Evolutionary conservation across 2,113 vertebrate genomes (phyloP), one percentile per base, ranked within the genome.

Genomic region (Lycocorax pyrrhopterus): DNA sequence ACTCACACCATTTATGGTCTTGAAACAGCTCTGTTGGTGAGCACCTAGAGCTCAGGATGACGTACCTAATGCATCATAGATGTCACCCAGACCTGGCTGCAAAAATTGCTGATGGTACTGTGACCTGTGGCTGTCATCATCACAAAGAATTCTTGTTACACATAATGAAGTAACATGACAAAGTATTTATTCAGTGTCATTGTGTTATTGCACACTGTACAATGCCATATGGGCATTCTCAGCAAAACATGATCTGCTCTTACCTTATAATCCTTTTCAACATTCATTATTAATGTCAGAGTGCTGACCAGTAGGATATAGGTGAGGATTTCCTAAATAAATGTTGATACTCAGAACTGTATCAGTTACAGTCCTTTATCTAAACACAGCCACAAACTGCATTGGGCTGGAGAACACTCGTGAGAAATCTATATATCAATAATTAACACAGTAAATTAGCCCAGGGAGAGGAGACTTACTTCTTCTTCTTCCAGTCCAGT

Each of bases 401-500:
- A 37, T 8, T 64, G 35, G 4, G 9, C 19, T 66, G 35, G 35
- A 76, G 27, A 84, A 29, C 7, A 20, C 22, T 77, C 3, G 0
- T 9, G 22, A 85, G n/a, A 76, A 89, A 80, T 69, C 30, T 35
- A 27, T 66, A 12, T 23, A 64, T 32, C 21, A n/a, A 41, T 32
- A 53, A 77, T 32, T 52, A 55, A 66, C 32, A 51, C 16, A 74
- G 37, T 15, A 73, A 86, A 90, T 69, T 64, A 94, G 2, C 17
- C 41, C 8, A 29, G 7, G 14, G n/a, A 87, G 19, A 84, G 25
- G 29, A 93, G 66, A 98, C 96, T 97, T 98, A 99, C 99, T 98
- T 99, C 99, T 95, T 99, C 99, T 66, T 99, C 99, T 79, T 99
- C 99, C 66, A 99, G 88, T 41, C 98, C 99, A 10, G 98, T 99